These are phyloP conservation scores for Drosophila littoralis DNA, from an alignment of 1,140 invertebrate genomes.

Conservation along the genomic window DNA sequence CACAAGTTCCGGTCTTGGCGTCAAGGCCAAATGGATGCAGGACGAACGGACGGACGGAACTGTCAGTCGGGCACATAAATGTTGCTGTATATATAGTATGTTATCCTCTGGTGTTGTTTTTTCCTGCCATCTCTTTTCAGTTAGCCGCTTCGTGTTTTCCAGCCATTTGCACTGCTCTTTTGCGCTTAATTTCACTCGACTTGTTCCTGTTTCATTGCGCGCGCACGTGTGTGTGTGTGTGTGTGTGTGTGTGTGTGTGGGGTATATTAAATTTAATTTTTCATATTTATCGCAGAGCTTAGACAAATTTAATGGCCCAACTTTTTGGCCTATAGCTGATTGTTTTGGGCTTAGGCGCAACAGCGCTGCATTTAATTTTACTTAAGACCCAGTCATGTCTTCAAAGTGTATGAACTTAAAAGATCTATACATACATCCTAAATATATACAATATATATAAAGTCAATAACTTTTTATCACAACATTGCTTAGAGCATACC, in stretches of 20 bases:
- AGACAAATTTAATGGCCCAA: slow-evolving; percentile 42
- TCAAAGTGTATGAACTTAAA: slow-evolving; percentile 40
- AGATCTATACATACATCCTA: neutral
- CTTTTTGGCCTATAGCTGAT: slow-evolving; percentile 46
- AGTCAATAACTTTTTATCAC: slow-evolving; percentile 50
- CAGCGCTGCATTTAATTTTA: slow-evolving; percentile 65
- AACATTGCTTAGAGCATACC: slow-evolving; percentile 51
- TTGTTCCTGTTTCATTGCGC: slow-evolving; percentile 40
- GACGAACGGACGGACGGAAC: slow-evolving; percentile 16
- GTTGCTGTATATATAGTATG: slow-evolving; percentile 2
- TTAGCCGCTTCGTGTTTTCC: slow-evolving; percentile 45
- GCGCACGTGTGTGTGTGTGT: neutral
- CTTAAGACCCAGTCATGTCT: slow-evolving; percentile 61
- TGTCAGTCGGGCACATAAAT: slow-evolving; percentile 32
- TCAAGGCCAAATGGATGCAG: slow-evolving; percentile 39
- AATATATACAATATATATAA: neutral
- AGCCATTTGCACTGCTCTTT: slow-evolving; percentile 76
- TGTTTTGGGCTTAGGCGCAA: slow-evolving; percentile 50
- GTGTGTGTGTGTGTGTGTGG: slow-evolving; percentile 5
- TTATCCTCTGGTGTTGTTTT: slow-evolving; percentile 26
- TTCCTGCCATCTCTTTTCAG: slow-evolving; percentile 16
- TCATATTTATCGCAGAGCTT: slow-evolving; percentile 45
- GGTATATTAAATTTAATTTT: slow-evolving; percentile 48
- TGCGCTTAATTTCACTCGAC: slow-evolving; percentile 69
- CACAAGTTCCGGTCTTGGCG: slow-evolving; percentile 27